Conservation (phyloP, 35 echinoderm and acorn worm genomes). For the Heliocidaris tuberculata region DNA sequence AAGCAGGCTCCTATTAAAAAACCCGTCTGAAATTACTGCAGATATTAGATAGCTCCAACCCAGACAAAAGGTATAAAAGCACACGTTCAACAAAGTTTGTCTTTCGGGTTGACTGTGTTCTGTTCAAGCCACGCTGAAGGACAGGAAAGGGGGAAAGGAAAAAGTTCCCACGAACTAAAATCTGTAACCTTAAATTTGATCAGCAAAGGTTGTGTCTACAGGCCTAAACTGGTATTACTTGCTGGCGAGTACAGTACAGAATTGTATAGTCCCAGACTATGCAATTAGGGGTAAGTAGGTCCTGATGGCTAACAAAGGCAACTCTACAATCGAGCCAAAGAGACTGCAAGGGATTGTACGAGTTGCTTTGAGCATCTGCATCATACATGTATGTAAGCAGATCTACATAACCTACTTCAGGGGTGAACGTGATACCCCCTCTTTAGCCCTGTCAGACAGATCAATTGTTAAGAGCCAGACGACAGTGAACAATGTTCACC, state of each 20-base stretch:
- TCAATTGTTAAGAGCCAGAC: neutral
- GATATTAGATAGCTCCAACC: neutral
- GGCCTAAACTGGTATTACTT: no score
- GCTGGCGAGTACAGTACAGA: neutral
- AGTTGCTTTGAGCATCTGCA: neutral
- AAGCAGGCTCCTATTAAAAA: neutral
- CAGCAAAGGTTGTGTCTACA: neutral
- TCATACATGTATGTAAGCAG: neutral
- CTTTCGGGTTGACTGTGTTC: no score
- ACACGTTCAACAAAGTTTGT: neutral
- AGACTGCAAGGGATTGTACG: neutral
- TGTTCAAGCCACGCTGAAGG: no score
- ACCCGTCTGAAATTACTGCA: neutral
- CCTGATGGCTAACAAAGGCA: neutral
- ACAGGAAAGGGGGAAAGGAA: neutral
- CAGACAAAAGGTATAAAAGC: neutral
- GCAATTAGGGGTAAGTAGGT: neutral
- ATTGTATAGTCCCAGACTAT: neutral
- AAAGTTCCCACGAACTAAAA: neutral
- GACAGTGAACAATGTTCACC: neutral
- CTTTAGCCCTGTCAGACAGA: neutral
- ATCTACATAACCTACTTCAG: neutral
- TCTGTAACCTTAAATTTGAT: neutral
- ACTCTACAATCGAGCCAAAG: neutral
- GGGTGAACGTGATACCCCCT: neutral